A percentile compares a stretch with the other conserved stretches of the same genome.
Evolutionary conservation across 2,888 invertebrate genomes (phyloP).

Genomic region (Linyphia triangularis): DNA sequence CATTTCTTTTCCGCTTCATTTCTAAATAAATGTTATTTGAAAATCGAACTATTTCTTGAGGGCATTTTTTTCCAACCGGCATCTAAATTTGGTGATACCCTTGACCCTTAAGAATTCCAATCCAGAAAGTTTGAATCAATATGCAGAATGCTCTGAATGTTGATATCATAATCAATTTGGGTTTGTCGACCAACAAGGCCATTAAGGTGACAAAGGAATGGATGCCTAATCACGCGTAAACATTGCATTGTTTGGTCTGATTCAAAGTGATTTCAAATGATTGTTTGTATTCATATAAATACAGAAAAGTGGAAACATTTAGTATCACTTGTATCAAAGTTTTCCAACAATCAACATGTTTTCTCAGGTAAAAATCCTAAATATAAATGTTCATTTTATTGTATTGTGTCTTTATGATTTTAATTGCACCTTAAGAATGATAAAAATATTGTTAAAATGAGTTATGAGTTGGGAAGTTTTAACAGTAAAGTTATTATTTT

Average conservation of each 20-base stretch:
- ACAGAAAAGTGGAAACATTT: neutral
- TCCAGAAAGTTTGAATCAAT: neutral
- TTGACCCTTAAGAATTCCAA: neutral
- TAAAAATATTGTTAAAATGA: too few species aligned
- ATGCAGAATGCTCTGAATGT: neutral
- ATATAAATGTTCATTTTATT: too few species aligned
- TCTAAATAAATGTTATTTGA: neutral
- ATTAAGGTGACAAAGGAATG: neutral
- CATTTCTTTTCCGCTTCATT: too few species aligned
- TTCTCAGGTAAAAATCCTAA: neutral
- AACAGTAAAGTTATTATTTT: too few species aligned
- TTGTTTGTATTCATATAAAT: neutral
- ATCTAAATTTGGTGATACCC: neutral
- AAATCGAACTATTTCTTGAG: neutral
- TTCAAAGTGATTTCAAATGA: neutral
- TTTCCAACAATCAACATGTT: neutral
- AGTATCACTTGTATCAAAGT: neutral
- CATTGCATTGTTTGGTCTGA: neutral
- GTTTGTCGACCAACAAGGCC: neutral
- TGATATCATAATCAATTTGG: neutral
- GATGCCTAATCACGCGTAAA: neutral
- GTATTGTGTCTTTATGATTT: too few species aligned
- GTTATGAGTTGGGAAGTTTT: too few species aligned
- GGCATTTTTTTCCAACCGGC: neutral
- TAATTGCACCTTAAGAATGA: too few species aligned